Evolutionary conservation across 2,888 invertebrate species (phyloP).

Genomic region (Chloroclystis v-ata): DNA sequence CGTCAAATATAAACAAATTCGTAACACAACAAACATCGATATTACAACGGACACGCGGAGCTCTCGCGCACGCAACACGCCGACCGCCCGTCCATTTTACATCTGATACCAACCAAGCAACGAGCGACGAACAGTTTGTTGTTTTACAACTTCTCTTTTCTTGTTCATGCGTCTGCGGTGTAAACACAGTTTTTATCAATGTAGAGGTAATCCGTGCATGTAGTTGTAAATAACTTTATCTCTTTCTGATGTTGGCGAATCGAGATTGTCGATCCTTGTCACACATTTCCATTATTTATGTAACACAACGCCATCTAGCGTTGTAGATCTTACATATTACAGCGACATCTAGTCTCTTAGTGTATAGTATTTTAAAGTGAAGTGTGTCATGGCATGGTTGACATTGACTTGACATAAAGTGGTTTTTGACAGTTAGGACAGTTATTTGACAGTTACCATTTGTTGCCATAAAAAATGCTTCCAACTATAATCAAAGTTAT

Average conservation of each 20-base stretch:
- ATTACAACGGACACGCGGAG: slow-evolving; percentile 73
- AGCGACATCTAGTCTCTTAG: slow-evolving; percentile 1
- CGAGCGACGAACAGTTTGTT: slow-evolving; percentile 60
- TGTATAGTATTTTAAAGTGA: too few relatives aligned
- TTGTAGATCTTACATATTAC: not conserved
- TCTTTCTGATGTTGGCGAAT: slow-evolving; percentile 31
- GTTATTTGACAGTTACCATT: too few relatives aligned
- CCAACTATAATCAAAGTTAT: too few relatives aligned
- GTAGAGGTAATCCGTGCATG: slow-evolving; percentile 45
- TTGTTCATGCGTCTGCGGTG: slow-evolving; percentile 61
- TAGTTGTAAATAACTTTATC: slow-evolving; percentile 43
- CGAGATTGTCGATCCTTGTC: slow-evolving; percentile 41
- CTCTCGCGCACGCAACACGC: slow-evolving; percentile 67
- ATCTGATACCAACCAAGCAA: slow-evolving; percentile 76
- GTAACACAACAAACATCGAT: slow-evolving; percentile 62
- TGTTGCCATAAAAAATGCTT: too few relatives aligned
- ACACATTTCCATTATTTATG: slow-evolving; percentile 45
- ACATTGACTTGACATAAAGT: too few relatives aligned
- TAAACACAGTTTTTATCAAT: slow-evolving; percentile 36
- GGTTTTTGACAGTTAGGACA: too few relatives aligned
- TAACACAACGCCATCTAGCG: slow-evolving; percentile 47
- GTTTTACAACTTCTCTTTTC: slow-evolving; percentile 78
- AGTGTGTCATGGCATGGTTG: too few relatives aligned
- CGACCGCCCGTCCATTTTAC: slow-evolving; percentile 76
- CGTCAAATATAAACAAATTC: slow-evolving; percentile 67